Conservation (phyloP, 2,113 vertebrate genomes). For the Plecotus auritus region DNA sequence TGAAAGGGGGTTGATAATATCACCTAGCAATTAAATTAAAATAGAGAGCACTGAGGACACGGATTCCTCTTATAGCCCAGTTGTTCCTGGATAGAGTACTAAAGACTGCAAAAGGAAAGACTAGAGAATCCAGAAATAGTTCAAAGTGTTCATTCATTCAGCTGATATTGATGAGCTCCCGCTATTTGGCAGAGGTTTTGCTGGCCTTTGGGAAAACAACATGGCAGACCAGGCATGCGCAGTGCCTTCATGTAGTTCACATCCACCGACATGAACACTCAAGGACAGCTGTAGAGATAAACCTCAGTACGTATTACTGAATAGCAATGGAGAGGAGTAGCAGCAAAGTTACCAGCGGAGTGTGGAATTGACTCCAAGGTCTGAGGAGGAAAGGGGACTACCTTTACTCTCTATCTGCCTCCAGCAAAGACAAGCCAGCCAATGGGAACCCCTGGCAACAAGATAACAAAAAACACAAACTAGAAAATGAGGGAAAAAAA, state of each 20-base stretch:
- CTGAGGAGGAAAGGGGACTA: not conserved
- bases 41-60: not conserved
- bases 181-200: not conserved
- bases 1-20: not conserved
- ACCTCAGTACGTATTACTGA: not conserved
- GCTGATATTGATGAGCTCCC: not conserved
- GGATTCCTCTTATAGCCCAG: not conserved
- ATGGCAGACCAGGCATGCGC: not conserved
- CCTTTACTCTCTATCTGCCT: not conserved
- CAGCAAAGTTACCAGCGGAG: not conserved
- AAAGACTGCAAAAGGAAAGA: not conserved
- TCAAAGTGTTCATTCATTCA: not conserved
- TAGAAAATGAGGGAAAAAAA: not conserved
- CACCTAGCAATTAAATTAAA: not conserved
- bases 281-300: not conserved
- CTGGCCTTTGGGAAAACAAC: not conserved
- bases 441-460: not conserved
- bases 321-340: not conserved
- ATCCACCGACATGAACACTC: not conserved
- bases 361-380: not conserved
- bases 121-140: not conserved
- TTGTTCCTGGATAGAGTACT: not conserved
- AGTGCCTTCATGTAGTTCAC: not conserved
- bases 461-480: conserved; percentile 18
- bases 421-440: not conserved